These are phyloP conservation scores for Drosophila melanosoma DNA, from an alignment of 2,888 invertebrate species.

Conservation along the genomic window DNA sequence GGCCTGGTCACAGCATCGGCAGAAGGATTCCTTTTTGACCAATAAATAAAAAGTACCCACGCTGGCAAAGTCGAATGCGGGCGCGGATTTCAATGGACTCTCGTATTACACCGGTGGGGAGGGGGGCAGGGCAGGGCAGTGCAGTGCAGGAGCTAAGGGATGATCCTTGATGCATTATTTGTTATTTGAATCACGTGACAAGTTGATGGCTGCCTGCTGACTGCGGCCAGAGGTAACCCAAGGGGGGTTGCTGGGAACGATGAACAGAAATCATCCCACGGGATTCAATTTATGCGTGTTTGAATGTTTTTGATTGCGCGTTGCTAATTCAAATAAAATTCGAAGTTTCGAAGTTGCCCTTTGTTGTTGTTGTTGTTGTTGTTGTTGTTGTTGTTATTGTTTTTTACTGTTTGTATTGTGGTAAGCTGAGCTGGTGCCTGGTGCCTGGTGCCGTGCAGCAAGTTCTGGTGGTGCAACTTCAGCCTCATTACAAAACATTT, in stretches of 20 bases:
- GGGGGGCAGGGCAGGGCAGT: conserved; percentile 12
- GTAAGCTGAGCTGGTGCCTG: conserved; percentile 56
- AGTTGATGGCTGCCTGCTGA: conserved; percentile 61
- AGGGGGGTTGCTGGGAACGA: conserved; percentile 66
- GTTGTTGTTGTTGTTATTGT: conserved; percentile 9
- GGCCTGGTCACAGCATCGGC: conserved; percentile 4
- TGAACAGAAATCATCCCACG: conserved; percentile 79
- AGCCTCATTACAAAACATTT: conserved; percentile 71
- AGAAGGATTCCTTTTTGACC: conserved; percentile 39
- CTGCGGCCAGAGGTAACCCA: not conserved
- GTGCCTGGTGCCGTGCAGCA: conserved; percentile 23
- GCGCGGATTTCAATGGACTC: conserved; percentile 51
- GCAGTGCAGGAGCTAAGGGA: conserved; percentile 66
- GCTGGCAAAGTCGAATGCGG: conserved; percentile 47
- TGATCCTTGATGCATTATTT: conserved; percentile 77
- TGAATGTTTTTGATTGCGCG: conserved; percentile 83
- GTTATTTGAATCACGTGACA: conserved; percentile 83
- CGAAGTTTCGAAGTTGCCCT: conserved; percentile 43
- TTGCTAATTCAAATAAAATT: conserved; percentile 79
- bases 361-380: conserved; percentile 13
- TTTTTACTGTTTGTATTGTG: conserved; percentile 44
- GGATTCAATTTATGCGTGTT: conserved; percentile 83
- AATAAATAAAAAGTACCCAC: conserved; percentile 54
- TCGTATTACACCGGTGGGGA: conserved; percentile 40
- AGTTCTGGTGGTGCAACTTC: conserved; percentile 62